Conservation (phyloP, 2,797 vertebrate species). For the Pagetopsis macropterus region DNA sequence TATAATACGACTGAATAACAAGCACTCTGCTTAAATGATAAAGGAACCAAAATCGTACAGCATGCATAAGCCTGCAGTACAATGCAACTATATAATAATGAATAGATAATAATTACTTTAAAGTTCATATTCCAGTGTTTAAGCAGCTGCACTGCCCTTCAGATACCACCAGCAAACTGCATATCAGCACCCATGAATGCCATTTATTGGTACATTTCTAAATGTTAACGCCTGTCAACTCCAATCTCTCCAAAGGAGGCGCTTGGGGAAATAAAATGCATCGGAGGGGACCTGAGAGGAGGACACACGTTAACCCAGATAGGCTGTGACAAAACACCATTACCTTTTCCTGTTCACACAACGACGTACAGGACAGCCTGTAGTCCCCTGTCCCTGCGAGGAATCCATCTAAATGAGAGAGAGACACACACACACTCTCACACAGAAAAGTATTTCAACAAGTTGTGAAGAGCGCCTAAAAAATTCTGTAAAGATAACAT, state of each 20-base stretch:
- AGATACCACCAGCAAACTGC: slow-evolving; percentile 72
- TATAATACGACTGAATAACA: slow-evolving; percentile 38
- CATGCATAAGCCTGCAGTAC: slow-evolving; percentile 18
- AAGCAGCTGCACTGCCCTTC: slow-evolving; percentile 51
- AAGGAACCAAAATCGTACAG: slow-evolving; percentile 21
- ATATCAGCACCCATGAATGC: slow-evolving; percentile 80
- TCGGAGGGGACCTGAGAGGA: slow-evolving; percentile 74
- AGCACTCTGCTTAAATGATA: slow-evolving; percentile 43
- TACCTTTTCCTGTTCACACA: slow-evolving; percentile 76
- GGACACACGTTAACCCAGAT: slow-evolving; percentile 83
- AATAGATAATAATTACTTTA: slow-evolving; percentile 44
- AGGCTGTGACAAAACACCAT: slow-evolving; percentile 86
- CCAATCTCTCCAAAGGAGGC: slow-evolving; percentile 86
- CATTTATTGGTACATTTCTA: slow-evolving; percentile 87
- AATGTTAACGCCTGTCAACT: slow-evolving; percentile 91
- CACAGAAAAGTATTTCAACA: not conserved
- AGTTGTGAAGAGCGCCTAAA: no score
- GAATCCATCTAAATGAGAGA: slow-evolving; percentile 69
- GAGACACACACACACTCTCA: slow-evolving; percentile 7
- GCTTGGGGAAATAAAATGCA: slow-evolving; percentile 77
- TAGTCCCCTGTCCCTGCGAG: slow-evolving; percentile 66
- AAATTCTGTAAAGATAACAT: not conserved
- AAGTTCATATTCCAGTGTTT: slow-evolving; percentile 44
- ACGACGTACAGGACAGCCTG: slow-evolving; percentile 73
- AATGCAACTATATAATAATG: slow-evolving; percentile 47